Evolutionary conservation across 2,113 vertebrate genomes (phyloP).

Genomic region (Tapirus terrestris): DNA sequence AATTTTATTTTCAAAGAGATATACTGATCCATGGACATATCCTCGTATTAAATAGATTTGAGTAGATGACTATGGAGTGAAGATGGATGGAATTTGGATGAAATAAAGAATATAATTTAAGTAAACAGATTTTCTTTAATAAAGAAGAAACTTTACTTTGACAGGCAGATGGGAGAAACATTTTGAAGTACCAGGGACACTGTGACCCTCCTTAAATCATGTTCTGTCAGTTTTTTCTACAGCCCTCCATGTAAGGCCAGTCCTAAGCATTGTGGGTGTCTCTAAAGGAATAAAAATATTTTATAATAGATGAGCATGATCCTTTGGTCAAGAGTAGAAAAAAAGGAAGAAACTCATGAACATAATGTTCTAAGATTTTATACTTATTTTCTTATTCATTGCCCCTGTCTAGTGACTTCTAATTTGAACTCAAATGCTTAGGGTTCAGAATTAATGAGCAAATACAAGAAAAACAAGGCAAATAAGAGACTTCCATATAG

Average conservation of each 20-base stretch:
- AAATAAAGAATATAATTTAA: neutral
- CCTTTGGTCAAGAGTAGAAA: neutral
- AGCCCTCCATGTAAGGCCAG: neutral
- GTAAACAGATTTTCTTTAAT: neutral
- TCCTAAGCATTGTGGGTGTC: neutral
- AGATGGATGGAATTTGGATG: neutral
- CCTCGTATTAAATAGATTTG: neutral
- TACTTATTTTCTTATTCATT: neutral
- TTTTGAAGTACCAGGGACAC: neutral
- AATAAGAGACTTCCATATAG: neutral
- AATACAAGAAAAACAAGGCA: neutral
- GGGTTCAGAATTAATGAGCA: constrained; percentile 20
- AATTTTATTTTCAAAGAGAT: neutral
- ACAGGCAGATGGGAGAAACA: neutral
- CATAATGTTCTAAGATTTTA: neutral
- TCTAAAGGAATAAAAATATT: neutral
- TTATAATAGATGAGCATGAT: neutral
- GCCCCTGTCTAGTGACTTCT: neutral
- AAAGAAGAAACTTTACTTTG: neutral
- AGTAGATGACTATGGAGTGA: neutral
- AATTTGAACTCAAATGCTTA: neutral
- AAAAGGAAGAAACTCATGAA: neutral
- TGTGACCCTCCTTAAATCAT: neutral
- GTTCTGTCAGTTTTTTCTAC: neutral
- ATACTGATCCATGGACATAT: neutral